A percentile compares a stretch with the other conserved stretches of the same genome.
Evolutionary conservation across 35 echinoderm and acorn worm genomes (phyloP).

Genomic region (Chiridota heheva): DNA sequence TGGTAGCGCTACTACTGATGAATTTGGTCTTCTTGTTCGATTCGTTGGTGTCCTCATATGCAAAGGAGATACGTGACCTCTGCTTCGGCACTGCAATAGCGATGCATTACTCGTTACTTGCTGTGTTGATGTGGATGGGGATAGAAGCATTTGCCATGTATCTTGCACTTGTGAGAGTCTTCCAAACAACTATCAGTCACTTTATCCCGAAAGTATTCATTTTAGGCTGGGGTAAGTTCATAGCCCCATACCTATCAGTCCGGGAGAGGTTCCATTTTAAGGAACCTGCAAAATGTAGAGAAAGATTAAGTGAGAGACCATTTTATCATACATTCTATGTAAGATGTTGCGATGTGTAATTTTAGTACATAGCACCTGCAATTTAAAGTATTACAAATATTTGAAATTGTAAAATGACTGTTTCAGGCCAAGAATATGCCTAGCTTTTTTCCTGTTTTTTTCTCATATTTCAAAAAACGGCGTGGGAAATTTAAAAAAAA

Average conservation of each 20-base stretch:
- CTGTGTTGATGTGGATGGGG: constrained; percentile 94
- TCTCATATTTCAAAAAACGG: too few species aligned
- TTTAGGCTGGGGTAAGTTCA: constrained; percentile 88
- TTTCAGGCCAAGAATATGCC: too few species aligned
- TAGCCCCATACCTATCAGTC: neutral
- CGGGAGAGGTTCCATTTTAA: too few species aligned
- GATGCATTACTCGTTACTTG: constrained; percentile 74
- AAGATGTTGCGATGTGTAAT: neutral
- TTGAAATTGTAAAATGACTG: too few species aligned
- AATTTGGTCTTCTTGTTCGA: constrained; percentile 75
- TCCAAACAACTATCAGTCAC: constrained; percentile 62
- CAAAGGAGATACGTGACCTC: constrained; percentile 15
- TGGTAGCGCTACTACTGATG: constrained; percentile 68
- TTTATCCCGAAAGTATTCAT: constrained; percentile 75
- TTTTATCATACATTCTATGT: too few species aligned
- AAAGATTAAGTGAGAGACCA: too few species aligned
- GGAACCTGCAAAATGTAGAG: too few species aligned
- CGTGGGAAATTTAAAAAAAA: too few species aligned
- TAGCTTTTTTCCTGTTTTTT: too few species aligned
- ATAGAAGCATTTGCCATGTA: constrained; percentile 95
- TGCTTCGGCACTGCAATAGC: constrained; percentile 61
- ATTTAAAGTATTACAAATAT: too few species aligned
- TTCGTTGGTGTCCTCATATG: constrained; percentile 55
- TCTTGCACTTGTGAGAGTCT: constrained; percentile 83
- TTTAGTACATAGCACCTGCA: neutral